These are phyloP conservation scores for Melanocharis versteri DNA, from an alignment of 2,113 vertebrate genomes.

Conservation along the genomic window DNA sequence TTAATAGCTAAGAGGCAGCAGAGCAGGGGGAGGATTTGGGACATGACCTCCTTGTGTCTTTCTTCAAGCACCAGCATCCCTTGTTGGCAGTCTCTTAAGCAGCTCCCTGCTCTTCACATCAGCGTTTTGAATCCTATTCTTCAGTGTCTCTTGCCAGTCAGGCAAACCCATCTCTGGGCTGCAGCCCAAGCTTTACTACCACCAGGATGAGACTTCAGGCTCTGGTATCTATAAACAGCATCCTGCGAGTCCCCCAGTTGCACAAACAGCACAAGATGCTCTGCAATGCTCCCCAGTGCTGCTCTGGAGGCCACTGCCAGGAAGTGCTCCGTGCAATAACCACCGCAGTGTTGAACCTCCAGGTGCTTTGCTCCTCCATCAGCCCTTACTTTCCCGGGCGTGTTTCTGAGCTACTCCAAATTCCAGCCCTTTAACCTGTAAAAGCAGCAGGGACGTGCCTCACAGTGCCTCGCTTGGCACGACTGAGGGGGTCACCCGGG, in stretches of 20 bases:
- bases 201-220: neutral
- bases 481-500: neutral
- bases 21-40: neutral
- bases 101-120: neutral
- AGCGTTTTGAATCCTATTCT: neutral
- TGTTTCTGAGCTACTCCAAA: neutral
- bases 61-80: neutral
- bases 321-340: neutral
- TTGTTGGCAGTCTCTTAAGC: neutral
- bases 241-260: accelerated
- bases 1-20: neutral
- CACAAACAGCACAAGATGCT: neutral
- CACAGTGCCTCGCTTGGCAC: accelerated
- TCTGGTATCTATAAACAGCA: neutral
- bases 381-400: neutral
- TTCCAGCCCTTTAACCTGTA: neutral
- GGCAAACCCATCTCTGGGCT: neutral
- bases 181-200: neutral
- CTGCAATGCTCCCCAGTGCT: neutral
- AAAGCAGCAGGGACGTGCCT: neutral
- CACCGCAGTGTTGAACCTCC: neutral
- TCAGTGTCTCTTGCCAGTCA: neutral
- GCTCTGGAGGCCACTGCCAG: neutral
- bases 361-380: neutral
- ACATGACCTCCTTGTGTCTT: neutral